These are phyloP conservation scores for Eueremaeus valkanovi DNA, from an alignment of 2,888 invertebrate species.

Conservation along the genomic window DNA sequence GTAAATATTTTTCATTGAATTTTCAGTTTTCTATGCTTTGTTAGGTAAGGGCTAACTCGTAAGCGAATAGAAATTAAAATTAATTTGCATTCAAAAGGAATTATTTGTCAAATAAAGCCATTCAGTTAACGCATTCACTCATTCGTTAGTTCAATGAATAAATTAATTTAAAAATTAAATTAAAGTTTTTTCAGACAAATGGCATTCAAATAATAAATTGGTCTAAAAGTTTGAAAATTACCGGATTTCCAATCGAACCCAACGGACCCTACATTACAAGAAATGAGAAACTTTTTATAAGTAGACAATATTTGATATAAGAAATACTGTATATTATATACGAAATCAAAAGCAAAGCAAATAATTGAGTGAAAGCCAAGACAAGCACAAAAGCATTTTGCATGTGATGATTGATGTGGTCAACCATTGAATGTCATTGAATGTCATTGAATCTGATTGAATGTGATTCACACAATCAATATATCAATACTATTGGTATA, in stretches of 20 bases:
- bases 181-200: not conserved
- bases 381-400: constrained; percentile 24
- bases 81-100: too few species aligned
- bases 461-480: constrained; percentile 6
- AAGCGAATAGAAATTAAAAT: too few species aligned
- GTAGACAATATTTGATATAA: not conserved
- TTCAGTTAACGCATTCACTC: too few species aligned
- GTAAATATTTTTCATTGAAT: too few species aligned
- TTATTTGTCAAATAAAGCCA: too few species aligned
- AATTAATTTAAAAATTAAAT: not conserved
- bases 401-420: constrained; percentile 22
- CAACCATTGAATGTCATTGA: not conserved
- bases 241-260: constrained; percentile 18
- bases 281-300: constrained; percentile 4
- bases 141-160: not conserved
- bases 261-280: not conserved
- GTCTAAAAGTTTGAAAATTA: not conserved
- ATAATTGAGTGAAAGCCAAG: constrained; percentile 16
- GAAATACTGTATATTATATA: constrained; percentile 24
- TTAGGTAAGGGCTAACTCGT: too few species aligned
- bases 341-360: constrained; percentile 39
- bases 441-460: not conserved
- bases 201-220: not conserved
- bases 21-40: too few species aligned
- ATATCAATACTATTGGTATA: not conserved